Conservation (phyloP, 2,797 vertebrate genomes). For the Leptodactylus fallax region DNA sequence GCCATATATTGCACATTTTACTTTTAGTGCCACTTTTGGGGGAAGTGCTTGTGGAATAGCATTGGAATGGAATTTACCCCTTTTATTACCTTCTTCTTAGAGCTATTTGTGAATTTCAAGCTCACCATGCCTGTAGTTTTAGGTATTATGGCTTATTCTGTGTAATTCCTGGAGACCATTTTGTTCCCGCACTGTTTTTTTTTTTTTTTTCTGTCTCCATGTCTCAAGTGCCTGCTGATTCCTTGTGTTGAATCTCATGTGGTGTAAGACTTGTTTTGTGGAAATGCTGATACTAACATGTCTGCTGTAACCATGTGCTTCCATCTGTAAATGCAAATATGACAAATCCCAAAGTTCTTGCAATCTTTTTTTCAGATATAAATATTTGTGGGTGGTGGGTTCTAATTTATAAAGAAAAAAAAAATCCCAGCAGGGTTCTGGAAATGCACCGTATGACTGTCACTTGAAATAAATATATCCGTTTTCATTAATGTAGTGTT, state of each 20-base stretch:
- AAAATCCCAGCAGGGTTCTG: background rate
- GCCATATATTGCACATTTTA: slow-evolving; percentile 37
- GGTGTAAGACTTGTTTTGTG: slow-evolving; percentile 49
- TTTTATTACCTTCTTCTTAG: background rate
- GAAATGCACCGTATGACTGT: slow-evolving; percentile 31
- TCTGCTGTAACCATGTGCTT: slow-evolving; percentile 56
- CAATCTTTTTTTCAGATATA: background rate
- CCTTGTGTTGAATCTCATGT: slow-evolving; percentile 38
- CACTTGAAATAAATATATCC: slow-evolving; percentile 57
- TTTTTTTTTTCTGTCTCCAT: background rate
- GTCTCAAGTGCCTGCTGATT: slow-evolving; percentile 62
- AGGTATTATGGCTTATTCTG: background rate
- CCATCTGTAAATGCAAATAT: slow-evolving; percentile 17
- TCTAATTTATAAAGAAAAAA: slow-evolving; percentile 60
- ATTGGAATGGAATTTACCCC: slow-evolving; percentile 5
- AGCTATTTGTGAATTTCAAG: background rate
- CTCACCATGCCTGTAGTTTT: slow-evolving; percentile 27
- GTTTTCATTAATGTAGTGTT: slow-evolving; percentile 41
- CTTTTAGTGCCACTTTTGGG: slow-evolving; percentile 40
- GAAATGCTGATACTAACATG: slow-evolving; percentile 44
- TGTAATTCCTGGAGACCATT: slow-evolving; percentile 16
- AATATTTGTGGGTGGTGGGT: slow-evolving; percentile 47
- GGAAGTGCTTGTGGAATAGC: background rate
- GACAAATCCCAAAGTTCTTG: slow-evolving; percentile 42
- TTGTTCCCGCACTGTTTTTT: slow-evolving; percentile 20